phyloP scores from a whole-genome alignment of 2,888 invertebrate genomes.

The Lasioglossum villosulum region DNA sequence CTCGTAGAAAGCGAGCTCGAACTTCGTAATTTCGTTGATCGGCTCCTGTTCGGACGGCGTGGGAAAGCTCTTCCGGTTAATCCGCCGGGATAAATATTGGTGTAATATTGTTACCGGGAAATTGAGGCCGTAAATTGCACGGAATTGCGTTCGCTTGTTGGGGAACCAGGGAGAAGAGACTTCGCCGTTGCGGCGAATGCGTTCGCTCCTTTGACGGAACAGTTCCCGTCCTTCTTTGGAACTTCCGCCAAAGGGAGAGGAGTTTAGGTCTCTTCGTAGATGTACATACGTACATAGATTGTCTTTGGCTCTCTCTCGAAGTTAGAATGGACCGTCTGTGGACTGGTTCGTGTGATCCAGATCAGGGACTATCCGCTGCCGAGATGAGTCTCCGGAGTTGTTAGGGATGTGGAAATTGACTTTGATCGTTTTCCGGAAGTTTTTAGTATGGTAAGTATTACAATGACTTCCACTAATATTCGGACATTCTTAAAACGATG shows the following conservation, averaged over 20 bases:
- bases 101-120: neutral
- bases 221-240: neutral
- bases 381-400: no score
- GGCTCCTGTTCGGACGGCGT: neutral
- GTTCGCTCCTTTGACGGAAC: neutral
- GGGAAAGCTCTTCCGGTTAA: neutral
- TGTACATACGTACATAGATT: no score
- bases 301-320: no score
- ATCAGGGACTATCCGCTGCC: no score
- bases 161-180: neutral
- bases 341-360: no score
- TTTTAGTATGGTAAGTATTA: no score
- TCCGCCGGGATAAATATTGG: conserved; percentile 2
- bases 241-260: neutral
- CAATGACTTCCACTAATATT: no score
- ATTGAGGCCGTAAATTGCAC: neutral
- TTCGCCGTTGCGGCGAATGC: neutral
- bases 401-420: no score
- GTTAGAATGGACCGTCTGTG: no score
- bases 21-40: conserved; percentile 11
- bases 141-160: neutral
- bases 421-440: no score
- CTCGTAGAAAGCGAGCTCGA: conserved; percentile 4
- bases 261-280: neutral
- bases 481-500: no score